phyloP scores from a whole-genome alignment of 1,140 invertebrate genomes.

The Drosophila lini region DNA sequence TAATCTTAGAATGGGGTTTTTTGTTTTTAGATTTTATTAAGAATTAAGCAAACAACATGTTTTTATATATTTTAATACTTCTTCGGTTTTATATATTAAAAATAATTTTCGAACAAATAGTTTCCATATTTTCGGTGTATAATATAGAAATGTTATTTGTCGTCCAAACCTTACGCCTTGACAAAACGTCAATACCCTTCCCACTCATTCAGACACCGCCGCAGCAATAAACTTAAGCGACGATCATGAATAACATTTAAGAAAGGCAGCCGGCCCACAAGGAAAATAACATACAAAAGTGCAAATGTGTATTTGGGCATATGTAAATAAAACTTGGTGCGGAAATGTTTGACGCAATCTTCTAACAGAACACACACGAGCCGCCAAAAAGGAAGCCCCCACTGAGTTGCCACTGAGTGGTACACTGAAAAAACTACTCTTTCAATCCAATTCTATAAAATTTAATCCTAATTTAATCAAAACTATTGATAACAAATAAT shows the following conservation, averaged over 20 bases:
- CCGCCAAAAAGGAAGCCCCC: constrained; percentile 8
- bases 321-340: constrained; percentile 29
- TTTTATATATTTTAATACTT: too few species aligned
- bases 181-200: constrained; percentile 2
- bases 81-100: too few species aligned
- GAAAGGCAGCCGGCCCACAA: constrained; percentile 32
- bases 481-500: background rate
- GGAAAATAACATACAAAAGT: constrained; percentile 24
- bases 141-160: background rate
- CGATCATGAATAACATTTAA: constrained; percentile 68
- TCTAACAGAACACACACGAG: constrained; percentile 2
- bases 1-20: background rate
- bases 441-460: background rate
- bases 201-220: background rate
- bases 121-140: background rate
- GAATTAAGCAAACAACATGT: too few species aligned
- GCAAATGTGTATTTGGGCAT: constrained; percentile 21
- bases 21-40: too few species aligned
- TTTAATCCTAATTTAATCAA: background rate
- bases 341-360: constrained; percentile 55
- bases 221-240: constrained; percentile 50
- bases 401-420: background rate
- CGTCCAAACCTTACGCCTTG: background rate
- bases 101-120: too few species aligned
- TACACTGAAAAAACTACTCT: background rate